A percentile compares a stretch with the other conserved stretches of the same genome.
phyloP scores from a whole-genome alignment of 2,797 vertebrate species.

The Garrulus glandarius region DNA sequence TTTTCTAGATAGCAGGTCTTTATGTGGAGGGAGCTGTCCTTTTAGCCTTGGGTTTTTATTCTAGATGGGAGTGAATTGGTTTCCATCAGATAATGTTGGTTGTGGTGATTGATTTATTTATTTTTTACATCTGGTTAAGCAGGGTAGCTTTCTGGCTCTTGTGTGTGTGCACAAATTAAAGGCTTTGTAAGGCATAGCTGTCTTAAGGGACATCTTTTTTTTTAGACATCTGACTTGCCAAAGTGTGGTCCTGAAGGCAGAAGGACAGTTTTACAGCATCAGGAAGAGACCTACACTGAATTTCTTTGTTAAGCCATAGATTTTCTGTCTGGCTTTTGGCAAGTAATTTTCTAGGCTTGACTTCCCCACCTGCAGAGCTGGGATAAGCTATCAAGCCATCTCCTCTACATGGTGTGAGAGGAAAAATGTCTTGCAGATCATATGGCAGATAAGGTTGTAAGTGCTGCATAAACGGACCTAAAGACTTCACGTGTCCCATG shows the following conservation, averaged over 20 bases:
- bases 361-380: not conserved
- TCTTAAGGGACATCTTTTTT: not conserved
- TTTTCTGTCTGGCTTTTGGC: conserved; percentile 36
- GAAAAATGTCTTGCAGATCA: not conserved
- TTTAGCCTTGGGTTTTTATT: not conserved
- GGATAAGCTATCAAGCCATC: conserved; percentile 23
- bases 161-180: not conserved
- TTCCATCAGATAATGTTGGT: not conserved
- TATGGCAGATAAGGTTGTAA: not conserved
- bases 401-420: not conserved
- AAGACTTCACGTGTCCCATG: not conserved
- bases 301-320: not conserved
- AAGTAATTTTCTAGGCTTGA: conserved; percentile 30
- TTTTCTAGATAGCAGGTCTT: conserved; percentile 33
- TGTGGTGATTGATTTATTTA: not conserved
- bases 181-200: not conserved
- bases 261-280: not conserved
- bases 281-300: not conserved
- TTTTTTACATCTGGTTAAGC: not conserved
- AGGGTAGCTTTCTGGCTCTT: not conserved
- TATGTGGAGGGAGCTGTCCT: not conserved
- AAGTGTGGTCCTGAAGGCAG: not conserved
- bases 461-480: not conserved
- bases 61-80: not conserved
- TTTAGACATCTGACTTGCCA: not conserved